Percentiles rank a stretch among this genome's conserved stretches.
phyloP scores from a whole-genome alignment of 2,888 invertebrate genomes.

The Strigamia crassipes region DNA sequence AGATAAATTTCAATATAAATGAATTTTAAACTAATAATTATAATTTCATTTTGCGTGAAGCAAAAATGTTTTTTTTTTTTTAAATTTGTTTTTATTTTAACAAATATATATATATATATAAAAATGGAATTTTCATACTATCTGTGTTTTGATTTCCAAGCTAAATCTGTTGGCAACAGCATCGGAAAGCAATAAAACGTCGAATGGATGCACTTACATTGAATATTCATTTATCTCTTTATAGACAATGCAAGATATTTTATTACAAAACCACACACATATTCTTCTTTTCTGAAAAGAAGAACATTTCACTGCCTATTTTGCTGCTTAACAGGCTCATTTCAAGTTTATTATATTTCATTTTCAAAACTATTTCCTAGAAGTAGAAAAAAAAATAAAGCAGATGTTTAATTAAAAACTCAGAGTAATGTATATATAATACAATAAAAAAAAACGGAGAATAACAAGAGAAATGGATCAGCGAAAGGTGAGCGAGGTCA shows the following conservation, averaged over 20 bases:
- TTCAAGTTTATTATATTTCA: not conserved
- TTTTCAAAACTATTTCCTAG: not conserved
- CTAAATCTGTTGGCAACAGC: constrained; percentile 5
- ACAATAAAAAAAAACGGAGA: not conserved
- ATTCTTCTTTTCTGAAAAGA: not conserved
- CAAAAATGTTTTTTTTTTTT: not conserved
- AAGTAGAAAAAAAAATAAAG: not conserved
- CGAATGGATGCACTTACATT: not conserved
- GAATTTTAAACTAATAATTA: too few species aligned
- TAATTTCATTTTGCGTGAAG: too few species aligned
- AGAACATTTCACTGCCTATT: not conserved
- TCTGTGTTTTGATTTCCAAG: not conserved
- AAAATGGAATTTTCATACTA: not conserved
- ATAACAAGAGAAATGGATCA: not conserved
- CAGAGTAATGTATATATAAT: not conserved
- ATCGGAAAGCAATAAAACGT: constrained; percentile 35
- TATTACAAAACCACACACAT: constrained; percentile 23
- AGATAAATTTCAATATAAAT: too few species aligned
- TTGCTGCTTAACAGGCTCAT: constrained; percentile 5
- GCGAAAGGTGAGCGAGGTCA: not conserved
- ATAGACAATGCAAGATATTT: constrained; percentile 36
- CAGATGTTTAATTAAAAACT: not conserved
- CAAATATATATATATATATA: too few species aligned
- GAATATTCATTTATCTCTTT: constrained; percentile 35
- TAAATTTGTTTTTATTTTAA: too few species aligned